Base-by-base conservation (phyloP, 2,113 vertebrate species). In the Rhinichthys klamathensis region DNA sequence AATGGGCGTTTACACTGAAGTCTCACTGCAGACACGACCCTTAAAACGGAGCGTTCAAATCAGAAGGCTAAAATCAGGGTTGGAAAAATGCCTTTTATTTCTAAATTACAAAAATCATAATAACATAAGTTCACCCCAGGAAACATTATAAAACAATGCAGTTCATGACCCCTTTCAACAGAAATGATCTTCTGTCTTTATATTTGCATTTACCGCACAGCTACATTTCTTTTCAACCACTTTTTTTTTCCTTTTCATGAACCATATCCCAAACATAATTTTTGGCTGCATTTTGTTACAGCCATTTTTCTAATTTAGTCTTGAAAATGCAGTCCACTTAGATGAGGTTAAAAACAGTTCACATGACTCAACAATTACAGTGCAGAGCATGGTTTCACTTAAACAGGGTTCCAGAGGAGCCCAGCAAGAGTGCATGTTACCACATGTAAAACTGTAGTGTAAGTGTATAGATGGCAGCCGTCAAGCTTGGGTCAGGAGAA, bases 361-460 rank as follows among this genome's bases (percentile, higher is more conserved):
- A 54, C 61, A 30, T 60, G 21, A 78, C 58, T 82, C 51, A 8
- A 54, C 44, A 75, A 54, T 30, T 54, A 74, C n/a, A 76, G 27
- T 18, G 25, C 16, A 76, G 8, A 54, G n/a, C 73, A 54, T 76
- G 46, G 27, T 54, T 76, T 76, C 27, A 76, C 73, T 54, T 76
- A 54, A 76, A 76, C 41, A 76, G 25, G 27, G 73, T 8, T 75
- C 72, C 44, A 30, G 32, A 49, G 44, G 72, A 75, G 44, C 44
- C 13, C 23, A 44, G 3, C 2, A 41, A 15, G 72, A 74, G 72
- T 74, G 13, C 44, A 74, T 18, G 23, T 46, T 25, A 74, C 35
- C 38, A 49, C 73, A n/a, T 85, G 65, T 73, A 54, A 23, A 23
- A 25, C 25, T 65, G 12, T 75, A 75, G 5, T n/a, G 49, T 74